A percentile compares a stretch with the other conserved stretches of the same genome.
Evolutionary conservation across 2,888 invertebrate species (phyloP).

Genomic region (Drosophila rellima): DNA sequence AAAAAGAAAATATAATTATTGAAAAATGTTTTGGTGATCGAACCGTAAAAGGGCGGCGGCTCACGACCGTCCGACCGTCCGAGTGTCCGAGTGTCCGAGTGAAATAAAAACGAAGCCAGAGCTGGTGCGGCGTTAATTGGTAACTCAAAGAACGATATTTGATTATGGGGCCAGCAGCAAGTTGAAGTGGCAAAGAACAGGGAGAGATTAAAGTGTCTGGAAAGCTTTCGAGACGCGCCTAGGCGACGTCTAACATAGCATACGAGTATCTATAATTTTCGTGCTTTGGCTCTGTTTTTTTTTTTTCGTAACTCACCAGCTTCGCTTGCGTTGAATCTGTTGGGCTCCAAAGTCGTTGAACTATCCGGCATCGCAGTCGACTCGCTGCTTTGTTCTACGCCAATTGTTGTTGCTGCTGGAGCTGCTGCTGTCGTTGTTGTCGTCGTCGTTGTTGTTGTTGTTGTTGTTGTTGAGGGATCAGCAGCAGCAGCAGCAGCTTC

Average conservation of each 20-base stretch:
- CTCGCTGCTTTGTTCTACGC: conserved; percentile 70
- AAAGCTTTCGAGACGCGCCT: conserved; percentile 49
- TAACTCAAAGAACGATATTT: conserved; percentile 68
- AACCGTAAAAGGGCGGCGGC: conserved; percentile 60
- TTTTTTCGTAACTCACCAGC: conserved; percentile 70
- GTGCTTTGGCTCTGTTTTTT: conserved; percentile 52
- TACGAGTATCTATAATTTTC: conserved; percentile 68
- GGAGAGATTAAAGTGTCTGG: conserved; percentile 73
- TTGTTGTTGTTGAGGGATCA: conserved; percentile 24
- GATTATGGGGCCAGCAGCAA: conserved; percentile 46
- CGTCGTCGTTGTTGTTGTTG: conserved; percentile 25
- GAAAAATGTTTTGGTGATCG: conserved; percentile 61
- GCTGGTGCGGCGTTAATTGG: conserved; percentile 68
- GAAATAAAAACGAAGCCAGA: not conserved
- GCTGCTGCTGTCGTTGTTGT: conserved; percentile 28
- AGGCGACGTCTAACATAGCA: conserved; percentile 43
- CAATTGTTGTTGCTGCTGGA: conserved; percentile 58
- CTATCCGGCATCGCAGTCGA: conserved; percentile 58
- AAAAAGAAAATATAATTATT: conserved; percentile 56
- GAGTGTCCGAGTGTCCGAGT: too few species aligned
- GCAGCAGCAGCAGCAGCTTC: conserved; percentile 28
- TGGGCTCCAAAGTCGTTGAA: conserved; percentile 70
- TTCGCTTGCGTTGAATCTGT: conserved; percentile 71
- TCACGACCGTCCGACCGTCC: conserved; percentile 21
- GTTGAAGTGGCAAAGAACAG: conserved; percentile 13